phyloP scores from a whole-genome alignment of 1,140 invertebrate species.

The Drosophila arizonae region DNA sequence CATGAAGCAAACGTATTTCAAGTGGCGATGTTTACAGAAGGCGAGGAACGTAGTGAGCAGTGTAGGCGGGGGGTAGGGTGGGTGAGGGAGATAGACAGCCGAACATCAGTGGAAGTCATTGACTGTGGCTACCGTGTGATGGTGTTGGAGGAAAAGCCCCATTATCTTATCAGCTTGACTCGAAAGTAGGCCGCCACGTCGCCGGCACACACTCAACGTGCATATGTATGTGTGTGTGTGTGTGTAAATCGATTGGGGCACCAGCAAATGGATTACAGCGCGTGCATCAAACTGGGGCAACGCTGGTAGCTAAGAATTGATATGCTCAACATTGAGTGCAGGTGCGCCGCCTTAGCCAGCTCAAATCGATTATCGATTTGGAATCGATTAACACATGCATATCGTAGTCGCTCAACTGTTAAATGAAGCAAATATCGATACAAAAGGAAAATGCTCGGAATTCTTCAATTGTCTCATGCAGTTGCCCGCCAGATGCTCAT shows the following conservation, averaged over 20 bases:
- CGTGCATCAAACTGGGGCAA: slow-evolving; percentile 55
- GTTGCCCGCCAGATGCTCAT: slow-evolving; percentile 28
- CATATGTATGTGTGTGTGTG: slow-evolving; percentile 19
- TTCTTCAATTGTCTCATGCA: neutral
- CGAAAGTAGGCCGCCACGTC: slow-evolving; percentile 62
- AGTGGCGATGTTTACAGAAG: slow-evolving; percentile 41
- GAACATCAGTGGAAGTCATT: slow-evolving; percentile 37
- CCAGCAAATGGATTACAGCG: slow-evolving; percentile 43
- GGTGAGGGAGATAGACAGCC: neutral
- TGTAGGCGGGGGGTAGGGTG: too few species aligned
- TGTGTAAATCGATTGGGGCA: slow-evolving; percentile 68
- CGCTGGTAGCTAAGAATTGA: slow-evolving; percentile 17
- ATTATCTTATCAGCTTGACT: slow-evolving; percentile 74
- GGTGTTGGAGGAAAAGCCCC: slow-evolving; percentile 62
- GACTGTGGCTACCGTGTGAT: slow-evolving; percentile 21
- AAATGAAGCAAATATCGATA: neutral
- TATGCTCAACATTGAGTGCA: slow-evolving; percentile 4
- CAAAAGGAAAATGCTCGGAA: neutral
- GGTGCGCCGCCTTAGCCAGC: slow-evolving; percentile 19
- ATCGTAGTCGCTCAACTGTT: neutral
- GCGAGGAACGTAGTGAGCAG: too few species aligned
- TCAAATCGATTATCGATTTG: slow-evolving; percentile 1
- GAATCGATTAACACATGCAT: neutral
- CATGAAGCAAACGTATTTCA: slow-evolving; percentile 1
- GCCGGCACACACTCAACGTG: slow-evolving; percentile 14